Evolutionary conservation across 2,888 invertebrate genomes (phyloP).

Genomic region (Drosophila ustulata): DNA sequence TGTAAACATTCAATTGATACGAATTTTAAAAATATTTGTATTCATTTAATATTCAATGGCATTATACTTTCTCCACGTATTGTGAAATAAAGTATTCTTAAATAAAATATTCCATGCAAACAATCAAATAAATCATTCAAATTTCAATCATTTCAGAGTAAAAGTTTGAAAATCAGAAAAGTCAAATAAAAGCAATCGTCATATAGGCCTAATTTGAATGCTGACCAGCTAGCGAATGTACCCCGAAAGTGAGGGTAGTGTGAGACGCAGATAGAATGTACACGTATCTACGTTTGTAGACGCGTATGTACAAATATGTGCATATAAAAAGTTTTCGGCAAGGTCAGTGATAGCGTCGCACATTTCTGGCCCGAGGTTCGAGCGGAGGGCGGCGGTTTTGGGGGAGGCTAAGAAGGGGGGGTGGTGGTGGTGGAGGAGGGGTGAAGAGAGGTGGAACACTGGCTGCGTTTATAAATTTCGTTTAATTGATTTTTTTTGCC

Average conservation of each 20-base stretch:
- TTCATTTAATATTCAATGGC: too few relatives aligned
- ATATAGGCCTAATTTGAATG: neutral
- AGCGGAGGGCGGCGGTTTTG: too few relatives aligned
- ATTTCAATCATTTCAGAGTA: too few relatives aligned
- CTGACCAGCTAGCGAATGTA: neutral
- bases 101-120: too few relatives aligned
- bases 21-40: too few relatives aligned
- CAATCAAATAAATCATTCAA: too few relatives aligned
- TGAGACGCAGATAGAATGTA: constrained; percentile 8
- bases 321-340: constrained; percentile 58
- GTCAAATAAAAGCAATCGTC: too few relatives aligned
- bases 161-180: too few relatives aligned
- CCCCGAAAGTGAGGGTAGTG: neutral
- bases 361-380: constrained; percentile 5
- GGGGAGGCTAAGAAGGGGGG: neutral
- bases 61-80: too few relatives aligned
- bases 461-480: constrained; percentile 46
- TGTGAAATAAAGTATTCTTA: too few relatives aligned
- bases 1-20: too few relatives aligned
- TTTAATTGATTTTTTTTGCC: constrained; percentile 57
- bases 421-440: too few relatives aligned
- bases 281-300: constrained; percentile 4
- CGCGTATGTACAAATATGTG: constrained; percentile 1
- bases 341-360: constrained; percentile 73
- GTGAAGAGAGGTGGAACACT: constrained; percentile 11